Evolutionary conservation across 2,113 vertebrate species (phyloP), one percentile per base, ranked within the genome.

Genomic region (Hymenochirus boettgeri): DNA sequence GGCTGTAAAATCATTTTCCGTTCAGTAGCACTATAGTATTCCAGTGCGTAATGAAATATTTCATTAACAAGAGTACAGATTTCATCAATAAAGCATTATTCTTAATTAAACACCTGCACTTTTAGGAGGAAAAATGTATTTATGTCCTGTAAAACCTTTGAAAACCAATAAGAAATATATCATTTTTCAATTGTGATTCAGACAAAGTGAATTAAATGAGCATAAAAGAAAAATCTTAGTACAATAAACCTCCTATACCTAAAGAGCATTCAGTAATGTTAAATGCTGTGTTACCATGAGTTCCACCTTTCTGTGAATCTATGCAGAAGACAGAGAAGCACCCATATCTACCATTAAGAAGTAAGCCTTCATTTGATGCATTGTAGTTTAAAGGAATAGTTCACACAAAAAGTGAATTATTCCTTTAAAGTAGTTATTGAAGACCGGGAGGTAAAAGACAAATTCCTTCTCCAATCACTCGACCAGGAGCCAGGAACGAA

Each of bases 31-130:
- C 18, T 39, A 55, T 7, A 54, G n/a, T 33, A 26, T 24, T 7
- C 13, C 13, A 11, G 12, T 13, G 21, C n/a, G 17, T 29, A 4
- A 45, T 62, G 61, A 57, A 59, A 53, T 70, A 64, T 58, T 19
- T 51, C 45, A 53, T 61, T 13, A 37, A 29, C 17, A 46, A 59
- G 25, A 17, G 12, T 23, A 51, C 42, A 17, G 61, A 59, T 53
- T 46, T 45, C n/a, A 63, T 57, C 53, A 33, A 12, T 31, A 23
- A 21, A 51, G 13, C 53, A 70, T 63, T 52, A 51, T 19, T 70
- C 54, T 24, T 52, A 48, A 58, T 70, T 63, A 64, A 52, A 57
- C 21, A 22, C 56, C 52, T 26, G 25, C 61, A 58, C 22, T 65
- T 57, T 24, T n/a, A 54, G 45, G 27, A 46, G 6, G 9, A 59